Base-by-base conservation (phyloP, 1,140 invertebrate species). In the Platyscapa corneri region DNA sequence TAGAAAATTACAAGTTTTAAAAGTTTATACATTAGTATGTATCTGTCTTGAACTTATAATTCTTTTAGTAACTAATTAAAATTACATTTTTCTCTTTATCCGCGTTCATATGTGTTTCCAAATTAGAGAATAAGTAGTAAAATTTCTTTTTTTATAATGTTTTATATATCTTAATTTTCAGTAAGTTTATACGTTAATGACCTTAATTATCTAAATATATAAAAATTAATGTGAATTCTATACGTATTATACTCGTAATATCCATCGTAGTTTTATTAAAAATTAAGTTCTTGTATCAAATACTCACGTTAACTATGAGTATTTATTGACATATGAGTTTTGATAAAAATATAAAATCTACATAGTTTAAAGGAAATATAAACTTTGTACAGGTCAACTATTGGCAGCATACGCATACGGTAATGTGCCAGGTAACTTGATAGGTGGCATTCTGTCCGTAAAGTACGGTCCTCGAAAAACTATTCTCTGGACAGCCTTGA, bases 361-460 rank as follows among this genome's bases (percentile, higher is more conserved):
- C n/a, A 7, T 7, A 14, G 5, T 37, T 5, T 37, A 70, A 70
- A 1, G 14, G 18, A 34, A 32, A 6, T 10, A 20, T 37, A 20
- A 20, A 7, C 14, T 23, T 30, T 23, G 6, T 12, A 42, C 96
- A 89, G 95, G 95, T 0, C 89, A 95, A 3, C 93, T 96, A 27
- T 87, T 96, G 42, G 95, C 95, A 0, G 94, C 95, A 0, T 96
- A 96, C 87, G 93, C 93, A 0, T 91, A 90, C 82, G 91, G 91
- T 0, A 84, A 95, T 92, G 34, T 94, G 90, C 76, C 88, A 93
- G 89, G 91, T 7, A 92, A 92, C 39, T 87, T 92, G 0, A 91
- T 95, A 0, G 96, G 96, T 3, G 96, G 96, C 0, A 91, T 95
- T 0, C 90, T 97, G 46, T 95, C 97, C 0, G 95, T 97, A 87